Conservation (phyloP, 2,113 vertebrate species). For the human (Homo sapiens) region DNA sequence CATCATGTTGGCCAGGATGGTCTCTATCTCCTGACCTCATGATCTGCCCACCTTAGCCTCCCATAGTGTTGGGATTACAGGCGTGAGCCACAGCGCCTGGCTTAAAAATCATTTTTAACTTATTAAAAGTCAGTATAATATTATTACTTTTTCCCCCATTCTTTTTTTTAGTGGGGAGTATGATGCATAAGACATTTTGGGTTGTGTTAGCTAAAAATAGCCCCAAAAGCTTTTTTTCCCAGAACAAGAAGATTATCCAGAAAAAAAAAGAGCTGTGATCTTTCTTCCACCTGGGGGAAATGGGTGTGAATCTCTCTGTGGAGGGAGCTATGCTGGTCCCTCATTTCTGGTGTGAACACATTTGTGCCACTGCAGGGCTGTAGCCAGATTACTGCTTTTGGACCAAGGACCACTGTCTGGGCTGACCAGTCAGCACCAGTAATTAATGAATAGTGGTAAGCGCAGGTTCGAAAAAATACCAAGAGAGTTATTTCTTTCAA, state of each 20-base stretch:
- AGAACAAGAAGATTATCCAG: not conserved
- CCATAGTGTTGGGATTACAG: no score
- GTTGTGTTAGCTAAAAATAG: slow-evolving; percentile 17
- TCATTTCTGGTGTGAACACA: not conserved
- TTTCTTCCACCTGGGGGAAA: not conserved
- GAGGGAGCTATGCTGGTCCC: not conserved
- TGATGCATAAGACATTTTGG: not conserved
- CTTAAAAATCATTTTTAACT: not conserved
- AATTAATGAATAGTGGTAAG: not conserved
- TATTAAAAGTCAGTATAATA: not conserved
- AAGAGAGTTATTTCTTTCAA: not conserved
- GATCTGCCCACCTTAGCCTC: no score
- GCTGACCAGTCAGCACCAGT: not conserved
- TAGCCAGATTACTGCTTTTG: not conserved
- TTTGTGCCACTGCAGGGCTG: not conserved
- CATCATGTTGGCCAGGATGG: no score
- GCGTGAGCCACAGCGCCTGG: no score
- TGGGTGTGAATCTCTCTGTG: not conserved
- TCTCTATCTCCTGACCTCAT: no score
- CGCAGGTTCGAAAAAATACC: not conserved
- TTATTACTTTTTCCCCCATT: not conserved
- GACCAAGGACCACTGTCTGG: not conserved
- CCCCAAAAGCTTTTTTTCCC: not conserved
- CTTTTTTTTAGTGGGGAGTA: not conserved
- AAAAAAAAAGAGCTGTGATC: not conserved